Evolutionary conservation across 2,888 invertebrate genomes (phyloP).

Genomic region (Nomada flava): DNA sequence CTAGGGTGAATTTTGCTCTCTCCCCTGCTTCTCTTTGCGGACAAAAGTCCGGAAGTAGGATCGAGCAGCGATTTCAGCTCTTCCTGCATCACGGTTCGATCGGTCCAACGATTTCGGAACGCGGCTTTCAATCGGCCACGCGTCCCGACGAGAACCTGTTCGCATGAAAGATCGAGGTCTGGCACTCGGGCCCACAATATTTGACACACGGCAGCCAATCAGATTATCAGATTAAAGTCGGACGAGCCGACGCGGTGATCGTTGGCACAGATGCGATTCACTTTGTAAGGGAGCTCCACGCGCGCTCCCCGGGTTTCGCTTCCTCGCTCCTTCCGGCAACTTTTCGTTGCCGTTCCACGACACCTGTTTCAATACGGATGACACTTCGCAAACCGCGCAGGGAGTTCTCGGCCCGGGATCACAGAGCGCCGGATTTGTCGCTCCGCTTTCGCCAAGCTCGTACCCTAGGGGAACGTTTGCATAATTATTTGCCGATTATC

Average conservation of each 20-base stretch:
- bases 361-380: slow-evolving; percentile 46
- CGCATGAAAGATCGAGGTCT: slow-evolving; percentile 67
- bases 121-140: slow-evolving; percentile 68
- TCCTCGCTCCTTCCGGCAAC: slow-evolving; percentile 16
- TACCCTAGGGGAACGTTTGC: slow-evolving; percentile 11
- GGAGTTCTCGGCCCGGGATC: background rate
- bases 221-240: slow-evolving; percentile 81
- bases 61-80: slow-evolving; percentile 29
- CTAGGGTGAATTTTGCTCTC: background rate
- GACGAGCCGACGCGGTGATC: slow-evolving; percentile 58
- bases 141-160: slow-evolving; percentile 73
- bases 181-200: slow-evolving; percentile 79
- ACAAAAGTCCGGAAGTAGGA: background rate
- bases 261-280: slow-evolving; percentile 65
- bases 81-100: slow-evolving; percentile 47
- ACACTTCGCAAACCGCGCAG: background rate
- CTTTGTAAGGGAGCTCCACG: slow-evolving; percentile 30
- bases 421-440: background rate
- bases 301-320: slow-evolving; percentile 11
- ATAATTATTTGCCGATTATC: slow-evolving; percentile 27
- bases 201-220: slow-evolving; percentile 81
- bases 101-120: slow-evolving; percentile 56
- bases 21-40: too few relatives aligned
- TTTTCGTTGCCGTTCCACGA: slow-evolving; percentile 52
- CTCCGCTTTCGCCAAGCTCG: background rate